phyloP scores from a whole-genome alignment of 2,888 invertebrate species.

The Pandemis heparana region DNA sequence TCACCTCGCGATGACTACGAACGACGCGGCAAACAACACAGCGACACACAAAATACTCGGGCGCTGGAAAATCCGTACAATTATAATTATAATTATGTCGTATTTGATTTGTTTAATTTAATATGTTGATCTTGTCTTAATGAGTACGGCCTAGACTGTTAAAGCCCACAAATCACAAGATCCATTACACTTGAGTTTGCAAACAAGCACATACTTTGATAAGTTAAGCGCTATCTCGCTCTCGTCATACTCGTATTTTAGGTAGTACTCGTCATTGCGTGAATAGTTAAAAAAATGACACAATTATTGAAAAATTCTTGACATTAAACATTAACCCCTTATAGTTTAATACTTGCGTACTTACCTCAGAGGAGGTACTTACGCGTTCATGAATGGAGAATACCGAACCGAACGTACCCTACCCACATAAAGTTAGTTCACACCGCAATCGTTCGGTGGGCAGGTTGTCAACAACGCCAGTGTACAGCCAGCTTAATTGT shows the following conservation, averaged over 20 bases:
- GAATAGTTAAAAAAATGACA: neutral
- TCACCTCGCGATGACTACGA: conserved; percentile 46
- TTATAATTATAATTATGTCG: conserved; percentile 24
- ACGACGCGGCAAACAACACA: conserved; percentile 29
- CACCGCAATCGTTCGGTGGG: conserved; percentile 35
- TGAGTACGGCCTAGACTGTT: conserved; percentile 24
- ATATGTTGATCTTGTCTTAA: conserved; percentile 35
- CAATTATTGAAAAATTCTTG: neutral
- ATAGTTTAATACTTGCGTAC: neutral
- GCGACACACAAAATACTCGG: neutral
- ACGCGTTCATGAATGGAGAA: conserved; percentile 21
- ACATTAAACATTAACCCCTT: neutral
- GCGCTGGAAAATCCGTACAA: conserved; percentile 17
- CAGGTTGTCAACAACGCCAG: conserved; percentile 46
- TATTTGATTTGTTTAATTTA: conserved; percentile 37
- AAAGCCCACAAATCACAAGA: conserved; percentile 37
- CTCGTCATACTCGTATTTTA: neutral
- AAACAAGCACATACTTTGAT: conserved; percentile 33
- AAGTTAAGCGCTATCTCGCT: conserved; percentile 26
- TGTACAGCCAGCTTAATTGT: too few relatives aligned
- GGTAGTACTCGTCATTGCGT: conserved; percentile 10
- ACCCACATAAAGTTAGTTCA: conserved; percentile 30
- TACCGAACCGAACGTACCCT: neutral
- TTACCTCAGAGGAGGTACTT: neutral
- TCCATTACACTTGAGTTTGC: conserved; percentile 35